These are phyloP conservation scores for Solenopsis invicta DNA, from an alignment of 1,140 invertebrate species.

Conservation along the genomic window DNA sequence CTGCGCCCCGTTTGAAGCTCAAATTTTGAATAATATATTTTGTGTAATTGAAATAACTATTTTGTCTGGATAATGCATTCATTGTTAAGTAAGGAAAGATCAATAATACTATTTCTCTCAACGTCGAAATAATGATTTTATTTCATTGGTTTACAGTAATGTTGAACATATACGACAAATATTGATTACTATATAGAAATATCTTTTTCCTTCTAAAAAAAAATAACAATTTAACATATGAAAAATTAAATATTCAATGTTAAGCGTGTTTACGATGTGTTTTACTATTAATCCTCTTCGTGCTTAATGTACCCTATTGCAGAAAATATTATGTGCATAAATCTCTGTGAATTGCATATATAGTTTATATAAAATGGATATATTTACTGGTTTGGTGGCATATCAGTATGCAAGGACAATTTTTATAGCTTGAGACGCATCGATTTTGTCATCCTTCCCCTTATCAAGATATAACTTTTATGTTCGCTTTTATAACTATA, in stretches of 20 bases:
- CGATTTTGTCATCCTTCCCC: not conserved
- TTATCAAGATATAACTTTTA: conserved; percentile 45
- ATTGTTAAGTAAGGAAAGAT: not conserved
- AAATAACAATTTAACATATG: not conserved
- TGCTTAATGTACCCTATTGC: conserved; percentile 47
- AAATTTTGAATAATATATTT: conserved; percentile 13
- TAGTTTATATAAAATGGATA: conserved; percentile 28
- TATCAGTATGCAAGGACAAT: conserved; percentile 48
- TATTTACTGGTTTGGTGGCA: conserved; percentile 22
- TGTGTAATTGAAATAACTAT: not conserved
- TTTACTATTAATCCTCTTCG: conserved; percentile 60
- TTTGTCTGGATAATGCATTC: not conserved
- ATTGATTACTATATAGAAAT: not conserved
- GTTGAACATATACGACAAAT: too few species aligned
- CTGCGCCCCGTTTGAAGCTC: not conserved
- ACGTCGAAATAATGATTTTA: conserved; percentile 23
- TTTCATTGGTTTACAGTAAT: not conserved
- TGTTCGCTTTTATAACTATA: conserved; percentile 22
- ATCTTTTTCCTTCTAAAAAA: not conserved
- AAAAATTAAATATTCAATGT: not conserved
- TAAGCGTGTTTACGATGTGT: conserved; percentile 1
- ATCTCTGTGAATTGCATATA: conserved; percentile 8
- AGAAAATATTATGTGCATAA: conserved; percentile 8
- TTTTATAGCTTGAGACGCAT: conserved; percentile 43
- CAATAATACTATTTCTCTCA: not conserved